These are phyloP conservation scores for Phengaris alcon DNA, from an alignment of 2,888 invertebrate genomes.

Conservation along the genomic window DNA sequence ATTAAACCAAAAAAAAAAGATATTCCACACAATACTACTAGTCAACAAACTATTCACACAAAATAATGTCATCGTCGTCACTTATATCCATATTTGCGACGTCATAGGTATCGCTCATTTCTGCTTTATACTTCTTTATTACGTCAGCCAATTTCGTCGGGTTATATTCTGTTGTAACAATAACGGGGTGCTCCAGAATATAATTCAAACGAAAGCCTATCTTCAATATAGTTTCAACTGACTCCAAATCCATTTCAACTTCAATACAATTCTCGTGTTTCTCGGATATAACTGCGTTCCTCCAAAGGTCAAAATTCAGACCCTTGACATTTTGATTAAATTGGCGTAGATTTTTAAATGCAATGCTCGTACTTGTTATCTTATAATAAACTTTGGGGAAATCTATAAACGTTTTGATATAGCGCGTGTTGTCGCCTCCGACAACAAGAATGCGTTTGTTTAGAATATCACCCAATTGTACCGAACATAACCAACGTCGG, in stretches of 20 bases:
- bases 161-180: conserved; percentile 48
- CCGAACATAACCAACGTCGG: conserved; percentile 54
- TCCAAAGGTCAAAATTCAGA: conserved; percentile 61
- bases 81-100: conserved; percentile 67
- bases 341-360: conserved; percentile 51
- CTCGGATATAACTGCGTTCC: conserved; percentile 39
- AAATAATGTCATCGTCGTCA: conserved; percentile 49
- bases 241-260: conserved; percentile 61
- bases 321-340: conserved; percentile 61
- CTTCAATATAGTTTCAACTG: conserved; percentile 53
- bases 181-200: conserved; percentile 40
- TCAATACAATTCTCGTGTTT: conserved; percentile 37
- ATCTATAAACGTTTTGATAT: conserved; percentile 49
- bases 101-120: conserved; percentile 58
- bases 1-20: neutral
- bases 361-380: conserved; percentile 36
- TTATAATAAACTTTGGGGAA: conserved; percentile 42
- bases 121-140: conserved; percentile 52
- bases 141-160: conserved; percentile 46
- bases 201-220: conserved; percentile 56
- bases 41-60: conserved; percentile 37
- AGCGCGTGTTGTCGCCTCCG: conserved; percentile 52
- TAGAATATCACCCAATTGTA: conserved; percentile 55
- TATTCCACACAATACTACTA: neutral
- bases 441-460: conserved; percentile 48